Evolutionary conservation across 2,888 invertebrate species (phyloP), one percentile per base, ranked within the genome.

Genomic region (Phyllotreta cruciferae): DNA sequence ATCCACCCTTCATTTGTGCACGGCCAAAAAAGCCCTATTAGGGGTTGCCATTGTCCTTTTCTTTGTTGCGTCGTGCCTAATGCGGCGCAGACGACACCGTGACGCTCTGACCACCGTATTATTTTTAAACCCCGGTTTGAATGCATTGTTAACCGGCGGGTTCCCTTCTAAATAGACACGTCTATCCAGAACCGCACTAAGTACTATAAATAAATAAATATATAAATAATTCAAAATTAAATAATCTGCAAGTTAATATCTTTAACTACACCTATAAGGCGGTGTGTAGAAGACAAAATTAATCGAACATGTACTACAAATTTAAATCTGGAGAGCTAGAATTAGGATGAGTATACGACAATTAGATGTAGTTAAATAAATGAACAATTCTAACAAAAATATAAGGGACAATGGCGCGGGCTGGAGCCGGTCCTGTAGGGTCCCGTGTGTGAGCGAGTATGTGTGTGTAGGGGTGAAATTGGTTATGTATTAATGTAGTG

Each of bases 81-180:
- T 71, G 66, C 68, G 68, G 52, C 64, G 67, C 66, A 70, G 70
- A 66, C 67, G 70, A 71, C 71, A 71, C 70, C 65, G 69, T 71
- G 69, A 73, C 70, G 70, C 70, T 70, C 64, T 72, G 71, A 72
- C 74, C 71, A 68, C 68, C 70, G 73, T 67, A 71, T 72, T 72
- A 72, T 71, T 70, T 72, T 70, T 67, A 69, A 72, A 72, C 74
- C 73, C 73, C 70, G 56, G 64, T 63, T 66, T 61, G 63, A 62
- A 61, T 57, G 69, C 56, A 69, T 69, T 69, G 69, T 69, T 69
- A 65, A 60, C 62, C 66, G 56, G 63, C 62, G 63, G 61, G 63
- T 58, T 61, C 63, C 66, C 65, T 56, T 64, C 65, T 66, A 68
- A 68, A 66, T 58, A 64, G 66, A 63, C 64, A 63, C 61, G 60